Conservation (phyloP, 2,797 vertebrate species). For the Melopsittacus undulatus region DNA sequence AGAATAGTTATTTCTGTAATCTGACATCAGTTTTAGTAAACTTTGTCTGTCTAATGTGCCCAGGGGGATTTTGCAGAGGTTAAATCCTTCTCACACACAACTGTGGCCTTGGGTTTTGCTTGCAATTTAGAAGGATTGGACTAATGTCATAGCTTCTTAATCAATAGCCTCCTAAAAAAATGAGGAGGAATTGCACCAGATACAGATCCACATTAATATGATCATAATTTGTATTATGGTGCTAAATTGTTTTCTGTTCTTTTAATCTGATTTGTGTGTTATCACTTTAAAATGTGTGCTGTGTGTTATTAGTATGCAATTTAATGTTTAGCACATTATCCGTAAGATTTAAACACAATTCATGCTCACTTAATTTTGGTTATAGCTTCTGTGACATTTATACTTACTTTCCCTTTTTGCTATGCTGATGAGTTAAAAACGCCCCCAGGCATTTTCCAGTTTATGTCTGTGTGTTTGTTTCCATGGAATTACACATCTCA, state of each 20-base stretch:
- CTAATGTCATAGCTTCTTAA: not conserved
- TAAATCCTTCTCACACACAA: not conserved
- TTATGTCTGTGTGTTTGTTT: conserved; percentile 19
- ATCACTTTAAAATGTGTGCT: not conserved
- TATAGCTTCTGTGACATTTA: conserved; percentile 62
- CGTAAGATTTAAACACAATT: conserved; percentile 40
- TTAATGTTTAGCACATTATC: conserved; percentile 58
- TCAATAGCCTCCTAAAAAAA: not conserved
- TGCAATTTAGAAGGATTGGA: not conserved
- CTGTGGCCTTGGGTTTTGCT: not conserved
- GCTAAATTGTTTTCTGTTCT: not conserved
- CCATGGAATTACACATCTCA: conserved; percentile 14
- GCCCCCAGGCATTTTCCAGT: conserved; percentile 32
- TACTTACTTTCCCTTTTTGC: conserved; percentile 48
- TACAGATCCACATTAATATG: not conserved
- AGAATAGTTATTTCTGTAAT: not conserved
- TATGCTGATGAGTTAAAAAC: conserved; percentile 21
- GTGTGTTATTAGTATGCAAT: conserved; percentile 45
- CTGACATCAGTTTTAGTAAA: conserved; percentile 36
- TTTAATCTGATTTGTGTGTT: not conserved
- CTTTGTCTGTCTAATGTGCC: not conserved
- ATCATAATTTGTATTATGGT: not conserved
- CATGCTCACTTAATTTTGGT: conserved; percentile 59
- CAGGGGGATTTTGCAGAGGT: conserved; percentile 10
- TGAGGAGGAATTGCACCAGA: not conserved